These are phyloP conservation scores for Gymnobelideus leadbeateri DNA, from an alignment of 2,113 vertebrate species.

Conservation along the genomic window DNA sequence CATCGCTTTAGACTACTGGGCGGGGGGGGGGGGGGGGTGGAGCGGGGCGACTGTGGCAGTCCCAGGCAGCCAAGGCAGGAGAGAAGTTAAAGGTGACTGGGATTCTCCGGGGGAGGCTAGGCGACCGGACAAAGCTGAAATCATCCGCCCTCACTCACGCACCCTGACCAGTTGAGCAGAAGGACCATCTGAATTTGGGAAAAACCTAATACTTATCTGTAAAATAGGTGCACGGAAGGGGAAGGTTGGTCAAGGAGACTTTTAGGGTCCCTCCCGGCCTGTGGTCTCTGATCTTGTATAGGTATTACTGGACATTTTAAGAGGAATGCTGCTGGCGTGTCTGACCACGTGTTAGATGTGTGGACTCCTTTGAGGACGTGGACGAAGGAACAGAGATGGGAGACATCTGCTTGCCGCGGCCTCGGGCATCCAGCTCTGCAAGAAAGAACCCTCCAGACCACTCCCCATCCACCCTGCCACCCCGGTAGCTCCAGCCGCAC, in stretches of 20 bases:
- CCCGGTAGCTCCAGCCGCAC: too few relatives aligned
- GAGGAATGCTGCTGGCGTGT: slow-evolving; percentile 25
- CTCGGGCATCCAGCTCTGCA: not conserved
- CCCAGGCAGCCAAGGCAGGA: not conserved
- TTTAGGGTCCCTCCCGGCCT: not conserved
- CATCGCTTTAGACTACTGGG: slow-evolving; percentile 13
- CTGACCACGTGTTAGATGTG: not conserved
- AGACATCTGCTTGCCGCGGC: not conserved
- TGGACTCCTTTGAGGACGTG: not conserved
- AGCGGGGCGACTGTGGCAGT: too few relatives aligned
- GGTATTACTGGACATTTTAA: not conserved
- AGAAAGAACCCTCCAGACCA: not conserved
- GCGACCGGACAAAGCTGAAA: not conserved
- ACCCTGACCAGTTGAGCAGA: too few relatives aligned
- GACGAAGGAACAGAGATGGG: not conserved
- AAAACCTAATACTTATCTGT: not conserved
- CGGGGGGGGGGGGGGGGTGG: not conserved
- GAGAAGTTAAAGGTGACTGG: not conserved
- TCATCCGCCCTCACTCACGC: not conserved
- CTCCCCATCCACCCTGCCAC: too few relatives aligned
- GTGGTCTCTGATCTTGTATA: not conserved
- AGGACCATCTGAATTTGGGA: too few relatives aligned
- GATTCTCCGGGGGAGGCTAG: not conserved
- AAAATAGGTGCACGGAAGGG: not conserved
- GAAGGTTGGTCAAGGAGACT: not conserved